A percentile compares a stretch with the other conserved stretches of the same genome.
Evolutionary conservation across 2,888 invertebrate species (phyloP).

Genomic region (Prenolepis imparis): DNA sequence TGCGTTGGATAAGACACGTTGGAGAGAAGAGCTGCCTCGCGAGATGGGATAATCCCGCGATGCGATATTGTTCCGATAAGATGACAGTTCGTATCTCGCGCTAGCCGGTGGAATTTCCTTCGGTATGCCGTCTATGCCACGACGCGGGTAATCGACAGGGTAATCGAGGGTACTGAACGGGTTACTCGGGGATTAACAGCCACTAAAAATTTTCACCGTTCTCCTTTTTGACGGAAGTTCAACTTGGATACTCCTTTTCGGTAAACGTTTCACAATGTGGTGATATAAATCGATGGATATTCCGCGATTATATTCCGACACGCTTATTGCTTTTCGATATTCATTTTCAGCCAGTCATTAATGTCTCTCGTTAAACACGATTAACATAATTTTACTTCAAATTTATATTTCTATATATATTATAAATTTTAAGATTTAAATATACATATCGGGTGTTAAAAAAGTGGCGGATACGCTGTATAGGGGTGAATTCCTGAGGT

Average conservation of each 20-base stretch:
- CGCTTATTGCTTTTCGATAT: too few species aligned
- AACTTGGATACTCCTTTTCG: constrained; percentile 30
- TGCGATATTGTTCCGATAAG: constrained; percentile 55
- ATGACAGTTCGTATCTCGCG: constrained; percentile 59
- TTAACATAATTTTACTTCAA: neutral
- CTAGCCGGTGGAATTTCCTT: constrained; percentile 63
- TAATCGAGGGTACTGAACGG: constrained; percentile 59
- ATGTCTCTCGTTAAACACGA: neutral
- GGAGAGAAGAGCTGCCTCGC: neutral
- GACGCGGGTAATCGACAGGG: constrained; percentile 63
- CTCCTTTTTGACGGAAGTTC: constrained; percentile 12
- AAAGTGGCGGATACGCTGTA: too few species aligned
- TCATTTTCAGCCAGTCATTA: neutral
- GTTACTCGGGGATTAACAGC: constrained; percentile 64
- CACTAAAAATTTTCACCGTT: constrained; percentile 55
- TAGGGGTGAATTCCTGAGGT: too few species aligned
- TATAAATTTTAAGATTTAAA: too few species aligned
- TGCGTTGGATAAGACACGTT: too few species aligned
- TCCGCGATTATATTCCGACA: neutral
- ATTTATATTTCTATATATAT: neutral
- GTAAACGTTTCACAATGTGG: neutral
- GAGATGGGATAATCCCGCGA: neutral
- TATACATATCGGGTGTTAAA: too few species aligned
- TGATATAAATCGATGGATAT: neutral
- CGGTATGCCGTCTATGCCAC: constrained; percentile 67